Percentiles rank a stretch among this genome's conserved stretches.
Conservation (phyloP, 2,888 invertebrate genomes). For the Drosophila longiperda region DNA sequence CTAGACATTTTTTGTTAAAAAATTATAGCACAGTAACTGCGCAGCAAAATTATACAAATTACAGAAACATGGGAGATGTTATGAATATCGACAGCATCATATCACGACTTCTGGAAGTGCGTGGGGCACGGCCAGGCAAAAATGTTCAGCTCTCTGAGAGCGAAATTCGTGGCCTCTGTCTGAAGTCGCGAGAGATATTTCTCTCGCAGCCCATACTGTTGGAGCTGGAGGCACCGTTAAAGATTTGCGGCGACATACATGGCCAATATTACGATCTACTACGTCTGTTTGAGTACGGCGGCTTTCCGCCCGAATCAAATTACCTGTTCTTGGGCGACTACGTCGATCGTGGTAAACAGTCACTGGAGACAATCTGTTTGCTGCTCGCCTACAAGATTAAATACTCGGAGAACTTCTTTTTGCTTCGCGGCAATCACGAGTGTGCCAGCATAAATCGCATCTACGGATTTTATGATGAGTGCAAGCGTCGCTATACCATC, state of each 20-base stretch:
- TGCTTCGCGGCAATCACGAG: constrained; percentile 98
- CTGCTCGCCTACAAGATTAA: constrained; percentile 99
- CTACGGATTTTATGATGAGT: constrained; percentile 99
- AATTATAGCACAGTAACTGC: constrained; percentile 53
- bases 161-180: constrained; percentile 98
- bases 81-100: constrained; percentile 85
- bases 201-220: constrained; percentile 98
- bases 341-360: constrained; percentile 99
- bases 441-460: constrained; percentile 99
- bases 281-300: constrained; percentile 98
- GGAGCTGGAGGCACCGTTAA: constrained; percentile 99
- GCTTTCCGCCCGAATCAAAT: constrained; percentile 99
- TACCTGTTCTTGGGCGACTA: constrained; percentile 99
- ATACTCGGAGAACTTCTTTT: constrained; percentile 99
- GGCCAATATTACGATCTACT: constrained; percentile 99
- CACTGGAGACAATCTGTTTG: constrained; percentile 98
- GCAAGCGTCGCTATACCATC: constrained; percentile 97
- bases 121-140: constrained; percentile 99
- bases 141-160: constrained; percentile 99
- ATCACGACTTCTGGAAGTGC: constrained; percentile 87
- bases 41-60: constrained; percentile 46
- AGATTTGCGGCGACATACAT: constrained; percentile 99
- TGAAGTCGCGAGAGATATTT: constrained; percentile 99
- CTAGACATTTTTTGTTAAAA: constrained; percentile 59
- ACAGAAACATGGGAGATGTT: constrained; percentile 82